Conservation (phyloP, 37 sponge, comb jelly and placozoan genomes). For the Diacarnus erythraeanus region DNA sequence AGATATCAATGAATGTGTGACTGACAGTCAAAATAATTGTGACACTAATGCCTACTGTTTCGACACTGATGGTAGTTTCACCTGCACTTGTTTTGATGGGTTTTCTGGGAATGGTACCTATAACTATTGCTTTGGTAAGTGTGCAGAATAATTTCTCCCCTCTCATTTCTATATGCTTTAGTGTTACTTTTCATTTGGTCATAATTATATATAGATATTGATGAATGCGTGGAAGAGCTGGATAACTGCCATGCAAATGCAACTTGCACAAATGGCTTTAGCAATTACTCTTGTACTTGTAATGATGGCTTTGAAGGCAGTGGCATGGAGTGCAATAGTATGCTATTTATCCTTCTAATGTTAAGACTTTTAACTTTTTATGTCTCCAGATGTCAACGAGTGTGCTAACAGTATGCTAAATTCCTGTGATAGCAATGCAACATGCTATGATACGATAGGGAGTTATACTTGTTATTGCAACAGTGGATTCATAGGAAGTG, state of each 20-base stretch:
- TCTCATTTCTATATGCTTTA: too few species aligned
- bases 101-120: conserved; percentile 9
- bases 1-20: conserved; percentile 52
- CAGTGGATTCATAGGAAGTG: conserved; percentile 15
- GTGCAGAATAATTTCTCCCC: too few species aligned
- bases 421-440: conserved; percentile 3
- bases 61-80: conserved; percentile 41
- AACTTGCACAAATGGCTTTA: conserved; percentile 36
- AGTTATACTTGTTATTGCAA: neutral
- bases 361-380: too few species aligned
- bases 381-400: conserved; percentile 31
- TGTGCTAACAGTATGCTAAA: conserved; percentile 7
- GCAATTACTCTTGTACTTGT: conserved; percentile 40
- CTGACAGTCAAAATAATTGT: conserved; percentile 7
- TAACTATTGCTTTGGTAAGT: neutral
- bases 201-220: conserved; percentile 20
- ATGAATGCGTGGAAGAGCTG: conserved; percentile 13
- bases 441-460: neutral
- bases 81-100: conserved; percentile 45
- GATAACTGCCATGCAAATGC: conserved; percentile 11
- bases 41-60: conserved; percentile 2
- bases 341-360: neutral
- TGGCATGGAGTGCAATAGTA: conserved; percentile 4
- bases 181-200: neutral
- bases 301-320: conserved; percentile 24